Evolutionary conservation across 2,113 vertebrate genomes (phyloP), one percentile per base, ranked within the genome.

Genomic region (Mellivora capensis): DNA sequence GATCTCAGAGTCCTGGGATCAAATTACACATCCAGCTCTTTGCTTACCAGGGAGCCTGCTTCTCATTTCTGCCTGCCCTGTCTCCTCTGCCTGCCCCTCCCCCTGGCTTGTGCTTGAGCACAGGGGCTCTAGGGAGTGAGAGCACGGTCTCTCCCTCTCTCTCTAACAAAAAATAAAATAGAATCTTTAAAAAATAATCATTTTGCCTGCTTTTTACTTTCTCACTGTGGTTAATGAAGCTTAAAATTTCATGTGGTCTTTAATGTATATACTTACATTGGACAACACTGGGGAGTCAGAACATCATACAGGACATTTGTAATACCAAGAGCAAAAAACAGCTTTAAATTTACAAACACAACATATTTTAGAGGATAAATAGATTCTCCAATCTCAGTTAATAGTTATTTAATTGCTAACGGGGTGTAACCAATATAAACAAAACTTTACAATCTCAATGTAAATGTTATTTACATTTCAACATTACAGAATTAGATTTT

Each of bases 291-390:
- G 15, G 49, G 4, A 93, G 64, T 69, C 59, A 95, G 52, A 96
- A 13, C n/a, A 88, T 80, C 21, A 84, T 21, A 42, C 34, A 84
- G 44, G 7, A 25, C 37, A 74, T 59, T 29, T 88, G 20, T n/a
- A 72, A 44, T 79, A 62, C 47, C 62, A 77, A 59, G 11, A 77
- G 17, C 47, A 85, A 49, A 88, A 54, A 80, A 86, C 1, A 76
- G 82, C 44, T 84, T 93, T 74, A 87, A 83, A 90, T 67, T 85
- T 47, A 94, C 25, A 93, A 85, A 93, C 67, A 64, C 12, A 57
- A 57, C 21, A 79, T 29, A 18, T 44, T 96, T 72, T 64, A 85
- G 18, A 89, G 39, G n/a, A 67, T 23, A 96, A 71, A 90, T 20
- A 57, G 64, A 87, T 11, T 72, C 79, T 83, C 52, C 59, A 62